phyloP scores from a whole-genome alignment of 2,797 vertebrate genomes.

The Amphiprion clarkii region DNA sequence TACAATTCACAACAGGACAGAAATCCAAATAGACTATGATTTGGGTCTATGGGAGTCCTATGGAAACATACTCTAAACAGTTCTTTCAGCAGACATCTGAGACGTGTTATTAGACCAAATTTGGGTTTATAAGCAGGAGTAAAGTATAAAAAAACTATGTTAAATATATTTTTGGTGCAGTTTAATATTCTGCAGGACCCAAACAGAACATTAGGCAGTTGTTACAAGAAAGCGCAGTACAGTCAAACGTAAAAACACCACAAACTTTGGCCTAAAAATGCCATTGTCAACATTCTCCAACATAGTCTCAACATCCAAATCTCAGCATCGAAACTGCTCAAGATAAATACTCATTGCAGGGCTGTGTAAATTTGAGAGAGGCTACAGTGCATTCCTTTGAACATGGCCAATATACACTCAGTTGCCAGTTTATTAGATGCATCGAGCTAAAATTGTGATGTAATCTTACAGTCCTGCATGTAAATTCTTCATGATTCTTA shows the following conservation, averaged over 20 bases:
- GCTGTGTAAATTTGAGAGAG: constrained; percentile 9
- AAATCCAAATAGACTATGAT: no score
- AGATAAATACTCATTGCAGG: background rate
- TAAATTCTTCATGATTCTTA: background rate
- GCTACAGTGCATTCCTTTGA: background rate
- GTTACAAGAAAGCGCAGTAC: background rate
- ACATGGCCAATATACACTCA: background rate
- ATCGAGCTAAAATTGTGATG: background rate
- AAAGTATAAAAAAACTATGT: background rate
- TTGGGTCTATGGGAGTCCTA: no score
- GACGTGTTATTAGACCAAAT: background rate
- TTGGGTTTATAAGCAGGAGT: background rate
- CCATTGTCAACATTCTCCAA: background rate
- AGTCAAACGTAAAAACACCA: constrained; percentile 1
- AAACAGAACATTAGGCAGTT: background rate
- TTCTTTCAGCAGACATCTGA: background rate
- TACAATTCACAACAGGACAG: background rate
- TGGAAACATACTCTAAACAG: no score
- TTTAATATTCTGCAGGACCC: background rate
- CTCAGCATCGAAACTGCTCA: background rate
- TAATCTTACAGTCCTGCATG: background rate
- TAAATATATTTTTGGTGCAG: background rate
- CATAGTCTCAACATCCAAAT: background rate
- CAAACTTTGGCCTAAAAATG: background rate
- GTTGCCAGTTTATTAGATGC: constrained; percentile 20